These are phyloP conservation scores for Callosobruchus maculatus DNA, from an alignment of 2,888 invertebrate genomes.

Conservation along the genomic window DNA sequence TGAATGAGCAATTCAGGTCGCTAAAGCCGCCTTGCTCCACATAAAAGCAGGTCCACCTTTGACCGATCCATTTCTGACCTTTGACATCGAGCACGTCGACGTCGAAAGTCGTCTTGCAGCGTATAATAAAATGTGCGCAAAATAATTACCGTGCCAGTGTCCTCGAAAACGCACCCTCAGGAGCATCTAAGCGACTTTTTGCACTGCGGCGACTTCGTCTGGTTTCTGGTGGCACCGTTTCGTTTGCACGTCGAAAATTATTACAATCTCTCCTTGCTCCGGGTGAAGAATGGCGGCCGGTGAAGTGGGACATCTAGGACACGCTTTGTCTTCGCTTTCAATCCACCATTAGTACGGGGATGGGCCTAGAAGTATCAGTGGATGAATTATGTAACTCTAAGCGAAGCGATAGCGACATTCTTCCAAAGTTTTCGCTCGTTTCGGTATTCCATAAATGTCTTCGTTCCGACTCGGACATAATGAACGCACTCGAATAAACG, in stretches of 20 bases:
- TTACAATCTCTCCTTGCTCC: not conserved
- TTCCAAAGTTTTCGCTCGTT: too few species aligned
- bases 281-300: not conserved
- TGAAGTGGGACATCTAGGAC: not conserved
- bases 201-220: not conserved
- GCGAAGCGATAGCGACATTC: too few species aligned
- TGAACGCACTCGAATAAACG: too few species aligned
- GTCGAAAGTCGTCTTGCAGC: not conserved
- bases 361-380: too few species aligned
- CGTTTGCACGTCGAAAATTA: not conserved
- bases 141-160: not conserved
- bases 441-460: too few species aligned
- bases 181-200: not conserved
- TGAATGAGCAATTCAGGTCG: too few species aligned
- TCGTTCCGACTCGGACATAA: too few species aligned
- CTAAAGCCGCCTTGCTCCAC: too few species aligned
- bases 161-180: not conserved
- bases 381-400: too few species aligned
- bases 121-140: not conserved
- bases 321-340: not conserved
- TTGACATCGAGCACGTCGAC: not conserved
- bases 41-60: too few species aligned
- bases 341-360: not conserved
- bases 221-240: too few species aligned
- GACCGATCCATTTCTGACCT: not conserved